Base-by-base conservation (phyloP, 30 jellyfish, hydroid and myxozoan species). In the Hydra vulgaris region DNA sequence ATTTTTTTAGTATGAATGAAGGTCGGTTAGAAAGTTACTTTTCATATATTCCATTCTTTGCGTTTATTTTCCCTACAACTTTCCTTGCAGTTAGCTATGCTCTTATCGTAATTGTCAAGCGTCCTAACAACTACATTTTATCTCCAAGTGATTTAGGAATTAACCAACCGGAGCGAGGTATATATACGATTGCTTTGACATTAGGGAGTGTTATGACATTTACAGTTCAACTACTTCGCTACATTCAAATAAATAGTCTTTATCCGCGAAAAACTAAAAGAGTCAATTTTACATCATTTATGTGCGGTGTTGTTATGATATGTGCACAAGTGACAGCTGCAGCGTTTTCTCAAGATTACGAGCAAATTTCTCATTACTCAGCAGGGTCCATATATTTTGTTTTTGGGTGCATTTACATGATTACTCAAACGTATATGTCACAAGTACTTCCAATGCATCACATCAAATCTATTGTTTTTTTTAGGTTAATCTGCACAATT, bases 131-230 rank as follows among this genome's bases (percentile, higher is more conserved):
- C 18, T 80, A 80, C 70, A 21, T 80, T 25, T 69, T 74, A 23
- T 80, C 18, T 23, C 87, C 87, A 15, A 80, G 87, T 61, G 85
- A 80, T 7, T 19, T 80, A 40, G 82, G 87, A 16, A 26, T 61
- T 16, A 24, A 80, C 20, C 85, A 80, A 18, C 87, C 87, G 5
- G 87, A 80, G 72, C 68, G 71, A 21, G 82, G 87, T 0, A 55
- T 80, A 18, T 80, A 61, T 66, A 66, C 84, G 17, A 66, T 70
- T 70, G 87, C 80, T 18, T 21, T 80, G 22, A n/a, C 72, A 15
- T n/a, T 80, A 21, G 70, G 87, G 15, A 18, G 72, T 21, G 23
- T 26, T 26, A 15, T 80, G 0, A 61, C 87, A 12, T 80, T 80
- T 22, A 40, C 87, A 18, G 87, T 80, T 18, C 16, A 56, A 1